Base-by-base conservation (phyloP, 2,888 invertebrate genomes). In the Acleris laterana region DNA sequence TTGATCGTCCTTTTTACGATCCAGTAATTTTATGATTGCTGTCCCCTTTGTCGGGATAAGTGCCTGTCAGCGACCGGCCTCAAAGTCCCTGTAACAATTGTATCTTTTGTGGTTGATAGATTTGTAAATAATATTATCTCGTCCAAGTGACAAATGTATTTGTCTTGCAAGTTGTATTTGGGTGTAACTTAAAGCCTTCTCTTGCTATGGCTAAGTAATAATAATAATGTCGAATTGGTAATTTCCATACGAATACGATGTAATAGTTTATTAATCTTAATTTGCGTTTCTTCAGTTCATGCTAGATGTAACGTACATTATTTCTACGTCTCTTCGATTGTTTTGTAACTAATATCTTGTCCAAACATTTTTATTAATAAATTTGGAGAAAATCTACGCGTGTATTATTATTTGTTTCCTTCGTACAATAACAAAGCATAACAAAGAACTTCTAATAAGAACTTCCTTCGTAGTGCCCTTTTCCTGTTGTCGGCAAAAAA, bases 1-100 rank as follows among this genome's bases (percentile, higher is more conserved):
- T 80, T 80, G 80, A 82, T 79, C 79, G 77, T 66, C 75, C 71
- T 81, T 81, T 84, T 85, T 84, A 81, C 81, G 81, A 82, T 76
- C 78, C 77, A 74, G 77, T 80, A 77, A 80, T 84, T 82, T 83
- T 82, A 82, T 82, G 83, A 78, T 82, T 77, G 61, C 64, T 53
- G 75, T 77, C 72, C 73, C 69, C 72, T 76, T 79, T 76, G 79
- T 76, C 75, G 73, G 73, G 75, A 76, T 78, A 80, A 75, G 66
- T 74, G 77, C 71, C 69, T 77, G 78, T 80, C 79, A 77, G 71
- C 77, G 72, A 70, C 75, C 78, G 76, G 73, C 74, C 73, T 80
- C 78, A 79, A 82, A 72, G 72, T 63, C 46, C 42, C 61, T 44
- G 68, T 22, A 55, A 49, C 55, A 55, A 53, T 55, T 51, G 56